Evolutionary conservation across 2,888 invertebrate species (phyloP), one percentile per base, ranked within the genome.

Genomic region (Elysia crispata): DNA sequence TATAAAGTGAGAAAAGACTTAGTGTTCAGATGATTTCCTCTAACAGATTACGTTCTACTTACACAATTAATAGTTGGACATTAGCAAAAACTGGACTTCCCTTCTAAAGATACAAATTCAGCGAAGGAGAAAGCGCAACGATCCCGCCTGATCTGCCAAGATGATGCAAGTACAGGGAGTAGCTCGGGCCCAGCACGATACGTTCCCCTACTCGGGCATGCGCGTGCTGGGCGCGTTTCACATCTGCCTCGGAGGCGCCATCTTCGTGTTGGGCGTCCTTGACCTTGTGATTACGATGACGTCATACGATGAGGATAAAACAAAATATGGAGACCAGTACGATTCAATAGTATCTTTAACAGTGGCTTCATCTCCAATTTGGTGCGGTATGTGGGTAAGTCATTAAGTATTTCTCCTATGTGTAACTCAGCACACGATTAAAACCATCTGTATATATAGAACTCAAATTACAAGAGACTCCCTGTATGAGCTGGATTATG

Each of bases 311-410:
- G 54, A 79, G 18, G 70, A 76, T 57, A 11, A 69, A 3, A 13
- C 64, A 11, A 62, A 30, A 3, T 81, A 81, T 31, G 77, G 81
- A 5, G 62, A 66, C 11, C 25, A 23, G 8, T 83, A 84, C 1
- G 62, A 80, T 1, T 76, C 78, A n/a, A 70, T 87, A 15, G 84
- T 84, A 13, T 82, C 86, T 0, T 33, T 88, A 54, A 87, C 88
- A 0, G 84, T 87, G 0, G 83, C 86, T 0, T 84, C 86, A 41
- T 81, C 86, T 6, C 87, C 88, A 0, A 79, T 87, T 20, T 88
- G 88, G 88, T 86, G 88, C 80, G 88, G 88, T n/a, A 76, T 87
- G 41, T 88, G 88, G 88, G 88, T 87, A 81, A 83, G 85, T 75
- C 30, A n/a, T n/a, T n/a, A n/a, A n/a, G n/a, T n/a, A n/a, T n/a